Base-by-base conservation (phyloP, 2,113 vertebrate genomes). In the Anhinga rufa region DNA sequence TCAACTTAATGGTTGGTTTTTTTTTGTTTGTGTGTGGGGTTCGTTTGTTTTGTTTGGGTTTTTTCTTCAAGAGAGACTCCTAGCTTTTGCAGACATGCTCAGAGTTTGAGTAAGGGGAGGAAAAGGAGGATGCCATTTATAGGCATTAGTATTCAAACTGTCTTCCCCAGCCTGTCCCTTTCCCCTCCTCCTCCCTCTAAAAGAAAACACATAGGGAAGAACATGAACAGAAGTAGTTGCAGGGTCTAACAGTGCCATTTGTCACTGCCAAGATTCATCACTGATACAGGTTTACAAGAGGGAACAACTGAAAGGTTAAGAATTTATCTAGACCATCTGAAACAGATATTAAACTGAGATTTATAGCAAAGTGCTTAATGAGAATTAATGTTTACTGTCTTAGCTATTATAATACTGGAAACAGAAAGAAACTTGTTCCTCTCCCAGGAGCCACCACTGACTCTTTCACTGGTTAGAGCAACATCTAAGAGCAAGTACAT, bases 241-340 rank as follows among this genome's bases (percentile, higher is more conserved):
- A 28, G 31, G 21, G 32, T 65, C 71, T 69, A 90, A 77, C 68
- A 21, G 68, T 25, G 72, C 86, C 69, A 95, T 95, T 95, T 93
- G 69, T 97, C 97, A 96, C 81, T 95, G 92, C 84, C 94, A 90
- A 76, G 94, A 95, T 90, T 86, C 81, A 95, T 92, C 91, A 85
- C 36, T 14, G 82, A 86, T 90, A 91, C 19, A 82, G 62, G 88
- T 86, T 79, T 93, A 91, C 92, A 88, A 85, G 60, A 74, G 22
- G 42, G 88, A 94, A 84, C 65, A 88, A 87, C 57, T 78, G 57
- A 96, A 96, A 97, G 93, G 90, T 96, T 96, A 95, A 94, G 91
- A 74, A 94, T 96, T 97, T 95, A 94, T 96, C 92, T 88, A 91
- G 81, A 94, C 93, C 52, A 92, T 95, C 93, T 80, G 95, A 97